These are phyloP conservation scores for Cyanoderma ruficeps DNA, from an alignment of 2,113 vertebrate species.

Conservation along the genomic window DNA sequence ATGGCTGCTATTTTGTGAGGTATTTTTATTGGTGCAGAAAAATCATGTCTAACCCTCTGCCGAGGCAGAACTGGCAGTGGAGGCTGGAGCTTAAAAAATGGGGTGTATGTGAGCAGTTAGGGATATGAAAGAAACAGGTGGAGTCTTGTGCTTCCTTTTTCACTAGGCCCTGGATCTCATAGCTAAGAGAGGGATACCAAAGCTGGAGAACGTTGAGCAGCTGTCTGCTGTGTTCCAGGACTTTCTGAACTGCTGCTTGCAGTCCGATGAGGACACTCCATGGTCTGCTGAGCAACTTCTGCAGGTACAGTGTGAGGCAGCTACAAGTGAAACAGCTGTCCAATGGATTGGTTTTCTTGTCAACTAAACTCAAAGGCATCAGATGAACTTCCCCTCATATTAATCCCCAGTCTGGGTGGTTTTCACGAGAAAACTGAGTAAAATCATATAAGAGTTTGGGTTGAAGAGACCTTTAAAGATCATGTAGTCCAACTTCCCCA, in stretches of 20 bases:
- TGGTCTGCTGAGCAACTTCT: constrained; percentile 94
- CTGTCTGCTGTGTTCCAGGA: constrained; percentile 90
- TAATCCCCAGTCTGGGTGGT: neutral
- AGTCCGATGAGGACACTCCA: constrained; percentile 91
- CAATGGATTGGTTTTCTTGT: rapidly evolving
- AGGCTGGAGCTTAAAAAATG: neutral
- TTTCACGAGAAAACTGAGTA: neutral
- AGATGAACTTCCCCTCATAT: neutral
- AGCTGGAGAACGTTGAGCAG: constrained; percentile 90
- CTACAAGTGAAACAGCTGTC: neutral
- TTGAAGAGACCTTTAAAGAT: neutral
- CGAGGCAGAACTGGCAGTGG: neutral
- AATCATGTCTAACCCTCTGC: neutral
- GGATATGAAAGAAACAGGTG: neutral
- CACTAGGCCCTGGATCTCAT: constrained; percentile 90
- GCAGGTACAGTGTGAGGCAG: constrained; percentile 75
- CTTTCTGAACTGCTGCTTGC: constrained; percentile 93
- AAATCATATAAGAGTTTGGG: neutral
- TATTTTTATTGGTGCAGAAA: neutral
- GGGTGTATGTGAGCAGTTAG: rapidly evolving
- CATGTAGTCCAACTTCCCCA: neutral
- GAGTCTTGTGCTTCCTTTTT: neutral
- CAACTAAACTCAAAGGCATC: neutral
- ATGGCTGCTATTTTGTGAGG: neutral
- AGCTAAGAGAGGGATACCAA: constrained; percentile 89